Evolutionary conservation across 2,797 vertebrate genomes (phyloP).

Genomic region (Microctenopoma lineatum): DNA sequence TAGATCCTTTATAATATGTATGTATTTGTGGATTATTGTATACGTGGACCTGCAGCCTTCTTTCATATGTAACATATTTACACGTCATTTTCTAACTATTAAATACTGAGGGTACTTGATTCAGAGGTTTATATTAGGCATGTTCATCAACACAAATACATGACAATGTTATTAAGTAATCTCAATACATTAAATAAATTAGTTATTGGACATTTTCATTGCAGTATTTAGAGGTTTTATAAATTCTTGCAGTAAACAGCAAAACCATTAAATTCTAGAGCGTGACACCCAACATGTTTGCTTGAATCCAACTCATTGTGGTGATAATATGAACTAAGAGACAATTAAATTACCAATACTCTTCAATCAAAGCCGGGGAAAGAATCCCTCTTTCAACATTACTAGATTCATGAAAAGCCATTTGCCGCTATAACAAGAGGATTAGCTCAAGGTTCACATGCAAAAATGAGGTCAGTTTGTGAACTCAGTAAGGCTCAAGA

Average conservation of each 20-base stretch:
- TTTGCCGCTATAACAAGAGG: constrained; percentile 44
- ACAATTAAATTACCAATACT: background rate
- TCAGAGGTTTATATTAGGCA: background rate
- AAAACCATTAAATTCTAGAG: too few relatives aligned
- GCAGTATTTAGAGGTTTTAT: background rate
- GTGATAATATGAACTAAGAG: too few relatives aligned
- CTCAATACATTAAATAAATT: background rate
- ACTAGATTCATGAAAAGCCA: constrained; percentile 23
- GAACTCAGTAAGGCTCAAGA: constrained; percentile 17
- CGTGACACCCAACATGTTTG: background rate
- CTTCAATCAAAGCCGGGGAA: background rate
- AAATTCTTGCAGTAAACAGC: background rate
- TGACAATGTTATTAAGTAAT: too few relatives aligned
- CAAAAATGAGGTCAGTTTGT: constrained; percentile 49
- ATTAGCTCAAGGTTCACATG: constrained; percentile 57
- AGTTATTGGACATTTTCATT: background rate
- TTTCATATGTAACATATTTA: background rate
- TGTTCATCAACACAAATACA: background rate
- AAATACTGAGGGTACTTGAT: background rate
- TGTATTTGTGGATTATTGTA: constrained; percentile 12
- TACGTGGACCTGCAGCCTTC: background rate
- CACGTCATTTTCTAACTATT: background rate
- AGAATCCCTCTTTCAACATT: background rate
- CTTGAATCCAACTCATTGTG: background rate
- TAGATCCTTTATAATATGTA: constrained; percentile 26